Percentiles rank a stretch among this genome's conserved stretches.
These are phyloP conservation scores for Chirona hameri DNA, from an alignment of 2,888 invertebrate genomes.

Conservation along the genomic window DNA sequence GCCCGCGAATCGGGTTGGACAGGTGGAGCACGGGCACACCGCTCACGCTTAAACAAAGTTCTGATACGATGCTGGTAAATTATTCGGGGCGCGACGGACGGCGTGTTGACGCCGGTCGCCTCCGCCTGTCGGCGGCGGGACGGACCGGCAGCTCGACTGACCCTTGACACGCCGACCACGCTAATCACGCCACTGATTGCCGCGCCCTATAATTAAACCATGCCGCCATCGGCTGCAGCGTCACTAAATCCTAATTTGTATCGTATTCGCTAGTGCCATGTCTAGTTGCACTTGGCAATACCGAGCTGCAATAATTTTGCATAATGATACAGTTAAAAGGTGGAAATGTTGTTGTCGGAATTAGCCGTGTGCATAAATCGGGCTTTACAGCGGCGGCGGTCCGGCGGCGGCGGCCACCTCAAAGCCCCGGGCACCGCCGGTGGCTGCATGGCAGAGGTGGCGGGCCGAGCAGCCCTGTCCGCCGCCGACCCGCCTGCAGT, in stretches of 20 bases:
- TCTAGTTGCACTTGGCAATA: neutral
- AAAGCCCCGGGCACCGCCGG: neutral
- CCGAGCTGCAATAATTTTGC: neutral
- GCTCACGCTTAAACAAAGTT: conserved; percentile 22
- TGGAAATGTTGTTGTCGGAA: conserved; percentile 27
- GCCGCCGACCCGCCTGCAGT: neutral
- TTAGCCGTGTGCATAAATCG: neutral
- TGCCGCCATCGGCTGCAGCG: neutral
- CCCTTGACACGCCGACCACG: too few relatives aligned
- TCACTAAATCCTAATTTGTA: conserved; percentile 2
- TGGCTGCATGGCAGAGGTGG: neutral
- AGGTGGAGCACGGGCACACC: neutral
- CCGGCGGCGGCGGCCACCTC: neutral
- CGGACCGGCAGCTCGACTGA: neutral
- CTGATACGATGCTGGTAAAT: neutral
- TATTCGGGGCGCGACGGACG: neutral
- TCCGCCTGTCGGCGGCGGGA: neutral
- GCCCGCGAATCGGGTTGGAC: neutral
- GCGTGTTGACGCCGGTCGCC: neutral
- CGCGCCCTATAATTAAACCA: neutral
- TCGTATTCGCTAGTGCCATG: neutral
- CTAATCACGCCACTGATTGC: neutral
- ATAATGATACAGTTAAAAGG: conserved; percentile 26
- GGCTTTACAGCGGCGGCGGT: neutral
- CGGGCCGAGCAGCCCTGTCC: neutral